Evolutionary conservation across 2,113 vertebrate species (phyloP).

Genomic region (Ginglymostoma cirratum): DNA sequence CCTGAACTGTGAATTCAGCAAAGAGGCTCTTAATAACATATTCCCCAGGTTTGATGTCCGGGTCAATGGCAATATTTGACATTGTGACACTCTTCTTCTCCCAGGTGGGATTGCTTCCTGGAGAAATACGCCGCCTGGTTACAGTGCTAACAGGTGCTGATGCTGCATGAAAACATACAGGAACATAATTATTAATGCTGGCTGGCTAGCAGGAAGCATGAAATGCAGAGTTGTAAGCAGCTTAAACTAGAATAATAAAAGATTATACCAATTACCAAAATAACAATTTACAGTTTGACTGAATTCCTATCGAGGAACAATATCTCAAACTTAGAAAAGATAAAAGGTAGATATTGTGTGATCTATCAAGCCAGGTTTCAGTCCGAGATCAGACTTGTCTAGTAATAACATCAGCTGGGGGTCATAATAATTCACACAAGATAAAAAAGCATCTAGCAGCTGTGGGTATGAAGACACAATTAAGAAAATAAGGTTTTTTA

Average conservation of each 20-base stretch:
- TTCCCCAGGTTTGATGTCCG: slow-evolving; percentile 96
- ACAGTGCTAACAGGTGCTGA: slow-evolving; percentile 78
- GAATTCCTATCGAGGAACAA: not conserved
- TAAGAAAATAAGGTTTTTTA: not conserved
- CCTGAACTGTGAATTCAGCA: slow-evolving; percentile 93
- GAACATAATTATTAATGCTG: slow-evolving; percentile 31
- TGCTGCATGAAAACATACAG: slow-evolving; percentile 54
- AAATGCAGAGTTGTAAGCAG: not conserved
- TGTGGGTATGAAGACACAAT: not conserved
- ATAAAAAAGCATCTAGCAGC: not conserved
- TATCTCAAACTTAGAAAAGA: not conserved
- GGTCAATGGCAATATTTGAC: slow-evolving; percentile 97
- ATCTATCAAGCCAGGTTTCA: no score
- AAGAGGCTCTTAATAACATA: slow-evolving; percentile 99
- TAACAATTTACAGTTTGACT: not conserved
- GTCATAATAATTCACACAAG: not conserved
- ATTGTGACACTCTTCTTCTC: slow-evolving; percentile 72
- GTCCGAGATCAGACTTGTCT: no score
- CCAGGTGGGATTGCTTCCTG: slow-evolving; percentile 59
- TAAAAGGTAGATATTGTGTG: not conserved
- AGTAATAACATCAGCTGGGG: no score
- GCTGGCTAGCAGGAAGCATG: not conserved
- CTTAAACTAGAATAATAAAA: not conserved
- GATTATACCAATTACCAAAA: not conserved
- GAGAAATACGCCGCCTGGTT: slow-evolving; percentile 61